These are phyloP conservation scores for Uria lomvia DNA, from an alignment of 2,113 vertebrate genomes.

Conservation along the genomic window DNA sequence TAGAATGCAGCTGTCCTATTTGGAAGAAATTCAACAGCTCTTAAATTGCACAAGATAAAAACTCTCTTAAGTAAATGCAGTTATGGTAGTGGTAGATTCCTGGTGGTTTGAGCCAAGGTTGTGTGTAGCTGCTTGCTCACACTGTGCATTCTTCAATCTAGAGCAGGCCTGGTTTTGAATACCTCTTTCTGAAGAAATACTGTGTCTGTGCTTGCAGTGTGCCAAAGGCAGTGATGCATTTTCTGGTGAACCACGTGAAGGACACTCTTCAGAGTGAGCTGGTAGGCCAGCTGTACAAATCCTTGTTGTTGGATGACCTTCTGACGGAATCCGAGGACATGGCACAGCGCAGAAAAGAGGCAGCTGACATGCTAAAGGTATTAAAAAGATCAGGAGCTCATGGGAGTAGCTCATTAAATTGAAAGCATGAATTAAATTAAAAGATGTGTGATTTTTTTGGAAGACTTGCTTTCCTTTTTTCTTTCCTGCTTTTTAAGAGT, in stretches of 20 bases:
- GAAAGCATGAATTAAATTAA: neutral
- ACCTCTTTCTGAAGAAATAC: neutral
- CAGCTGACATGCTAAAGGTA: conserved; percentile 98
- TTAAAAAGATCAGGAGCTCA: neutral
- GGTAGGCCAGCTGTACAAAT: conserved; percentile 95
- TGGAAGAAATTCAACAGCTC: neutral
- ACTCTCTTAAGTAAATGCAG: too few relatives aligned
- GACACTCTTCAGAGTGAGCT: conserved; percentile 97
- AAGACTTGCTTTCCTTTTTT: neutral
- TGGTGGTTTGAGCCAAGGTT: neutral
- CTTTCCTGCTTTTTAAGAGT: neutral
- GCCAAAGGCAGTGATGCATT: conserved; percentile 99
- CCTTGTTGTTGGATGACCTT: conserved; percentile 88
- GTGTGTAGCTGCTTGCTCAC: neutral
- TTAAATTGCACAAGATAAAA: neutral
- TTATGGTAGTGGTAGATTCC: neutral
- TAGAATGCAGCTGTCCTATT: neutral
- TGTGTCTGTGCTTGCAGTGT: conserved; percentile 77
- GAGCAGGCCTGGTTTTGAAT: neutral
- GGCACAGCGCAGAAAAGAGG: conserved; percentile 95
- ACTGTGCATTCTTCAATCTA: neutral
- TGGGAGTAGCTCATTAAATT: neutral
- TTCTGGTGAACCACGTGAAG: conserved; percentile 97
- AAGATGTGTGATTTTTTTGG: neutral
- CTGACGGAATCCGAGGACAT: conserved; percentile 98